Base-by-base conservation (phyloP, 2,113 vertebrate genomes). In the Aramus guarauna region DNA sequence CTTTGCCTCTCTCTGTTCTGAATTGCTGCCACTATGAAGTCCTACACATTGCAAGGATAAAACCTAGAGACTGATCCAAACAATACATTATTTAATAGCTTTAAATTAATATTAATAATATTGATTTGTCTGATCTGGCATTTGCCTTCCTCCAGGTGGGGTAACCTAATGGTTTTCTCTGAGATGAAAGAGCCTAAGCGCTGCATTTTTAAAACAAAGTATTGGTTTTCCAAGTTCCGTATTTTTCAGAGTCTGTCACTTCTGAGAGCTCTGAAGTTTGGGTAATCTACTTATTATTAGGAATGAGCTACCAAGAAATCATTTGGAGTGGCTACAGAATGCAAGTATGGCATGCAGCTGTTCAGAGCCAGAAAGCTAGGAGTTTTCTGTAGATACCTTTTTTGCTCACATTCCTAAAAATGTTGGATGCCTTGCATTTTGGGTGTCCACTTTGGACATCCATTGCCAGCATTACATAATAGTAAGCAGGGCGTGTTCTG, bases 61-160 rank as follows among this genome's bases (percentile, higher is more conserved):
- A 93, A 77, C 15, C 26, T 13, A 71, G 73, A 67, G 66, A 45
- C 63, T 21, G 48, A 53, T 45, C 56, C 48, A 82, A 90, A 73
- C 15, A 64, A 68, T 90, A 15, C 8, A 89, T 92, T 78, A 90
- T 91, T 91, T 88, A 95, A 71, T 34, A 73, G 36, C 7, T 88
- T 67, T 43, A 67, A 72, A 88, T 92, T 72, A 95, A 95, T 95
- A 95, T 91, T 94, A 75, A 91, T 92, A 64, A 21, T 43, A 60
- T 63, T 63, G 52, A 71, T 84, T 86, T 91, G 43, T 79, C 68
- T 91, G 50, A 71, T 93, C 58, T 86, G 62, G 24, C 71, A 88
- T 81, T 94, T 69, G 68, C 50, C 14, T 87, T 74, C 50, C 56
- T 76, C 34, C 43, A 52, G 21, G 56, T 89, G 62, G 87, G 53